Base-by-base conservation (phyloP, 2,888 invertebrate genomes). In the Acrobasis repandana region DNA sequence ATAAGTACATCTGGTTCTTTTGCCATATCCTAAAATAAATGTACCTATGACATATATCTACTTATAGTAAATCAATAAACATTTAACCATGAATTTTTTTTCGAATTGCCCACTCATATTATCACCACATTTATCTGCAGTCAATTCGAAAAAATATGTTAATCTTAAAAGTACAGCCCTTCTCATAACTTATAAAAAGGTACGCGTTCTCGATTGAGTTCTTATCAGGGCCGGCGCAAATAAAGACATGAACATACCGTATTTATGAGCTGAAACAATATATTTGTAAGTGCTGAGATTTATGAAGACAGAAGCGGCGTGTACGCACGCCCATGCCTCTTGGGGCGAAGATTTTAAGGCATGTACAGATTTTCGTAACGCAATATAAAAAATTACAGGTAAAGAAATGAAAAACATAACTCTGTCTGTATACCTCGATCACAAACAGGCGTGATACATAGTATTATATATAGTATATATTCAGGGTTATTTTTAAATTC, bases 181-280 rank as follows among this genome's bases (percentile, higher is more conserved):
- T 54, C 54, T 54, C 54, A 54, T 54, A 54, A 54, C 54, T 58
- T 58, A 58, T 47, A 57, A 57, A 57, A 58, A 48, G 47, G 46
- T 47, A 47, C n/a, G n/a, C 46, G 56, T 28, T 46, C 47, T 47
- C 57, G 48, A 58, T 58, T 58, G 57, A 58, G 57, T 58, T 58
- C 57, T 72, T 79, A 78, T 78, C 80, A 67, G 68, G 43, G 38
- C 66, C 63, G 65, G 68, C 63, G 74, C 73, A 71, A 82, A 85
- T 85, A 78, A 84, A 87, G 86, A 84, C 82, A 70, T 74, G 71
- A 75, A 67, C 76, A 64, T 75, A 75, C 71, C 67, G 75, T 77
- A 83, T 85, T 86, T 85, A 86, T 84, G 82, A 85, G 73, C 75
- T 73, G 75, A 76, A 83, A 85, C 79, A 82, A 82, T 80, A 79